Base-by-base conservation (phyloP, 2,888 invertebrate genomes). In the Noctuana brunneofusca region DNA sequence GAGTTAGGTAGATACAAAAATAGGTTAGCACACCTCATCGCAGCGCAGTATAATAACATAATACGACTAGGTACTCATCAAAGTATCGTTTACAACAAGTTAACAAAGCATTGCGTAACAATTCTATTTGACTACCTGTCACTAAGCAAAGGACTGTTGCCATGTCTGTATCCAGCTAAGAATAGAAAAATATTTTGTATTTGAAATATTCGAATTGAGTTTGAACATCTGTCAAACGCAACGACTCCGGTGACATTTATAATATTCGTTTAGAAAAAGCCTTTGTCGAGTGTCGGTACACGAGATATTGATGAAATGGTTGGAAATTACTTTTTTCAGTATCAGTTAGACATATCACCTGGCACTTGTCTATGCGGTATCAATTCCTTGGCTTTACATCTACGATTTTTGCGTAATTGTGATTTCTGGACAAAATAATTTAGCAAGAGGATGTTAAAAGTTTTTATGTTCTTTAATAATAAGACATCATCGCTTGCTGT, bases 71-170 rank as follows among this genome's bases (percentile, higher is more conserved):
- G 27, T 8, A 27, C 11, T 32, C 16, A 32, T 32, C 32, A 32
- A 32, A 38, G 18, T 32, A 32, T 38, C 24, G 54, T 54, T 54
- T 38, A 14, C n/a, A 38, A 11, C n/a, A 14, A 5, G 54, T 54
- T 54, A 54, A 14, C n/a, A 38, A 11, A 38, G 38, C 30, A 50
- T n/a, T 32, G 16, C 38, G 54, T 38, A 24, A 54, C 54, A 54
- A 54, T 38, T 54, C 32, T 54, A 18, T 24, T 30, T 30, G 30
- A 38, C 35, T 38, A 16, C 22, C 20, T 14, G 48, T 20, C 20
- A 14, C 38, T 38, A 38, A 38, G 14, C 38, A 38, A 14, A 38
- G 12, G n/a, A n/a, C 35, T 35, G 35, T n/a, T n/a, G 35, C n/a
- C n/a, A 3, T 3, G 35, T n/a, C n/a, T 35, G 35, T 30, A 30